Evolutionary conservation across 2,797 vertebrate genomes (phyloP), one percentile per base, ranked within the genome.

Genomic region (Pagetopsis macropterus): DNA sequence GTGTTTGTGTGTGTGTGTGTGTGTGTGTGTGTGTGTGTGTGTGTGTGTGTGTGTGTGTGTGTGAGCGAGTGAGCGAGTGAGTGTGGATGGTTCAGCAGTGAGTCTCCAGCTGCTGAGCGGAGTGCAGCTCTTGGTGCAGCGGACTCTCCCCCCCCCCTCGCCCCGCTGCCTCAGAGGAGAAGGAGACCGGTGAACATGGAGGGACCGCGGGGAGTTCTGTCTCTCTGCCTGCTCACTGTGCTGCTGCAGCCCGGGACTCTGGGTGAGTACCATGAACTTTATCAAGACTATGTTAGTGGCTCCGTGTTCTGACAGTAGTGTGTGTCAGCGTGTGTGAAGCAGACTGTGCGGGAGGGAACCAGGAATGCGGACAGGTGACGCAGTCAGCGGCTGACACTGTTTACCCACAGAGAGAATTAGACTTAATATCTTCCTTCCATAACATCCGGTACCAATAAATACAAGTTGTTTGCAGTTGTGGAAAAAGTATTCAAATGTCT

Each of bases 301-400:
- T 50, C 33, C 46, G 13, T 37, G 33, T 33, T 33, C 7, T 33
- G 33, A 33, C 44, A 15, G 14, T 45, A 3, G 6, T 21, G 58
- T 11, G 4, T 1, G 3, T 27, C 27, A 0, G 3, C 10, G 10
- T 27, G 0, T 54, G 43, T 43, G 4, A 37, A 12, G 8, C 8
- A 31, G 44, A 4, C 27, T 31, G n/a, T 2, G 27, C 11, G 14
- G 5, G n/a, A 17, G 64, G 15, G 75, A 41, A 58, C 66, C 45
- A 72, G 63, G 58, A 33, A 31, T 41, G 79, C 79, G 88, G 87
- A 88, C 89, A 92, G 91, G 88, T 92, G 90, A 92, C 84, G 84
- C 72, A 77, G 3, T 9, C 10, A 12, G 72, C 46, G 19, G 31
- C 73, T 12, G 63, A 84, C 75, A 19, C 59, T 1, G 40, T 62